Evolutionary conservation across 2,797 vertebrate genomes (phyloP).

Genomic region (Nannoperca obscura): DNA sequence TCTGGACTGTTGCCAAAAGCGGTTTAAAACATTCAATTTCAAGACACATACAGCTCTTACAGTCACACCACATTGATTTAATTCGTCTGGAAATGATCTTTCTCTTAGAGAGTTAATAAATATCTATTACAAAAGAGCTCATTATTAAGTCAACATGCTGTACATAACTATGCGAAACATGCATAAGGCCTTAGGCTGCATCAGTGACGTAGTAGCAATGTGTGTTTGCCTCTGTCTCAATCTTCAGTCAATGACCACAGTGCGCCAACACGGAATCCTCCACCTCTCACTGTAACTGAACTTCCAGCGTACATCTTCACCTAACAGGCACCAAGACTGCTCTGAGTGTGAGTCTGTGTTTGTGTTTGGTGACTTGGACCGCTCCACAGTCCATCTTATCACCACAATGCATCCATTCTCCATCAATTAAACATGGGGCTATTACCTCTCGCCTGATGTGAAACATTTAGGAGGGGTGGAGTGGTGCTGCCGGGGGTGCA

Average conservation of each 20-base stretch:
- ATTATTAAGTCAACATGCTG: constrained; percentile 18
- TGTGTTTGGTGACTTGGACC: constrained; percentile 40
- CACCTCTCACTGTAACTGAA: constrained; percentile 31
- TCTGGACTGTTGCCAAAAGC: constrained; percentile 27
- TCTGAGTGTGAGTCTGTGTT: constrained; percentile 6
- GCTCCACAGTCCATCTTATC: constrained; percentile 49
- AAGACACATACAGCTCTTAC: constrained; percentile 8
- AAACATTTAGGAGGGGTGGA: constrained; percentile 71
- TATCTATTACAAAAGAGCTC: constrained; percentile 24
- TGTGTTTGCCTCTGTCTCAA: neutral
- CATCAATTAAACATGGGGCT: constrained; percentile 76
- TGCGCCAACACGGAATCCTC: constrained; percentile 13
- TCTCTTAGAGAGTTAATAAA: constrained; percentile 27
- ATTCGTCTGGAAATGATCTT: constrained; percentile 5
- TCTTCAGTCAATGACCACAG: constrained; percentile 35
- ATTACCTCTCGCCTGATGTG: constrained; percentile 71
- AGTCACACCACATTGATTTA: neutral
- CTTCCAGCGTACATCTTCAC: constrained; percentile 15
- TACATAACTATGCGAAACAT: constrained; percentile 38
- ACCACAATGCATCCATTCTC: constrained; percentile 53
- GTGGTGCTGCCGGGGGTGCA: constrained; percentile 26
- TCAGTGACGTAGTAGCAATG: neutral
- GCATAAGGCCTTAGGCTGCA: constrained; percentile 29
- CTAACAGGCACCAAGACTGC: constrained; percentile 36
- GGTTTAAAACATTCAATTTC: constrained; percentile 36